These are phyloP conservation scores for Spheniscus humboldti DNA, from an alignment of 2,797 vertebrate genomes.

Conservation along the genomic window DNA sequence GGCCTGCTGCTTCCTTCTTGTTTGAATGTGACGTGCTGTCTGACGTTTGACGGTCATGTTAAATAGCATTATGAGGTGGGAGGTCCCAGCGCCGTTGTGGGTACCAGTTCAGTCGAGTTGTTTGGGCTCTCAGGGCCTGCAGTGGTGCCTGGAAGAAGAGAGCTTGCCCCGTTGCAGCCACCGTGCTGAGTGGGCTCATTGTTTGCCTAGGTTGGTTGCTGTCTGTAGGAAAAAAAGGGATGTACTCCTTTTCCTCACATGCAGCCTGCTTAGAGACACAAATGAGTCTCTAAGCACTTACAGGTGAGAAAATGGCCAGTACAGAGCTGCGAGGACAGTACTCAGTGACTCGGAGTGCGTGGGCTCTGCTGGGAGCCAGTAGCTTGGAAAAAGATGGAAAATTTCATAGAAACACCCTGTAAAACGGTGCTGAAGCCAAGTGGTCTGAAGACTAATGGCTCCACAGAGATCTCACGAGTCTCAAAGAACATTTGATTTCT, in stretches of 20 bases:
- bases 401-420: background rate
- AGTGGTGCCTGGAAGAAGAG: background rate
- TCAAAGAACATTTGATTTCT: background rate
- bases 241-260: rapidly evolving
- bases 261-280: background rate
- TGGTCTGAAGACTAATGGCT: background rate
- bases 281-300: background rate
- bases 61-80: rapidly evolving
- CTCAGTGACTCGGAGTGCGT: background rate
- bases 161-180: background rate
- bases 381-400: background rate
- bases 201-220: background rate
- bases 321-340: background rate
- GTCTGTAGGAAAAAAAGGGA: background rate
- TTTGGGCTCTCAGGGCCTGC: background rate
- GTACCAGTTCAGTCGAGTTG: background rate
- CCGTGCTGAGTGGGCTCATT: rapidly evolving
- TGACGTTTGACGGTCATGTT: rapidly evolving
- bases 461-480: background rate
- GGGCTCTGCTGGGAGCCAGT: background rate
- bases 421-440: background rate
- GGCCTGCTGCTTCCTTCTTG: background rate
- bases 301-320: background rate
- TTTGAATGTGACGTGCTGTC: rapidly evolving
- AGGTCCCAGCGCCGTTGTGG: background rate